phyloP scores from a whole-genome alignment of 2,113 vertebrate genomes.

The Oncorhynchus keta region DNA sequence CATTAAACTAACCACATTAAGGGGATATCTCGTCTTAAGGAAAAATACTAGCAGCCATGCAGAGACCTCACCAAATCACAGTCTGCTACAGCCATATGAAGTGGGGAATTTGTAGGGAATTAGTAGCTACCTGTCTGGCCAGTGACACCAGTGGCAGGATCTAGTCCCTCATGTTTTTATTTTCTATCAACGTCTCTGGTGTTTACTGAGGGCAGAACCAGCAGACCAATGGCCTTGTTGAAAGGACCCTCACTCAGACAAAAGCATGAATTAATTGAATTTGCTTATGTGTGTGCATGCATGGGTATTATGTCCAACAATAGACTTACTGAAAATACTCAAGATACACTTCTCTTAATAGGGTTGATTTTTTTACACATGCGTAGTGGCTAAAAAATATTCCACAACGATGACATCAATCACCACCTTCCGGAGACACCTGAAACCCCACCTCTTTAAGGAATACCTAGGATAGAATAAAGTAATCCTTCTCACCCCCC shows the following conservation, averaged over 20 bases:
- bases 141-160: conserved; percentile 22
- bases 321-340: background rate
- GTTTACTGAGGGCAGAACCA: conserved; percentile 45
- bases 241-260: background rate
- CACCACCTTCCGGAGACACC: too few relatives aligned
- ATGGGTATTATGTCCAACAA: background rate
- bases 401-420: background rate
- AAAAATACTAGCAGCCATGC: conserved; percentile 33
- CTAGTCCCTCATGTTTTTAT: conserved; percentile 26
- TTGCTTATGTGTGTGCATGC: background rate
- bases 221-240: background rate
- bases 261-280: background rate
- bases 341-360: background rate
- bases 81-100: conserved; percentile 29
- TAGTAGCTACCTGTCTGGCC: conserved; percentile 23
- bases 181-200: background rate
- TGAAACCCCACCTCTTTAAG: too few relatives aligned
- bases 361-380: background rate
- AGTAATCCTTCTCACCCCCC: too few relatives aligned
- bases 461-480: too few relatives aligned
- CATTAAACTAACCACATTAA: conserved; percentile 74
- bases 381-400: background rate
- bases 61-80: background rate
- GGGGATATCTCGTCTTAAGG: conserved; percentile 61
- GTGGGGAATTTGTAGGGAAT: conserved; percentile 38